Evolutionary conservation across 2,113 vertebrate genomes (phyloP).

Genomic region (Trachemys scripta): DNA sequence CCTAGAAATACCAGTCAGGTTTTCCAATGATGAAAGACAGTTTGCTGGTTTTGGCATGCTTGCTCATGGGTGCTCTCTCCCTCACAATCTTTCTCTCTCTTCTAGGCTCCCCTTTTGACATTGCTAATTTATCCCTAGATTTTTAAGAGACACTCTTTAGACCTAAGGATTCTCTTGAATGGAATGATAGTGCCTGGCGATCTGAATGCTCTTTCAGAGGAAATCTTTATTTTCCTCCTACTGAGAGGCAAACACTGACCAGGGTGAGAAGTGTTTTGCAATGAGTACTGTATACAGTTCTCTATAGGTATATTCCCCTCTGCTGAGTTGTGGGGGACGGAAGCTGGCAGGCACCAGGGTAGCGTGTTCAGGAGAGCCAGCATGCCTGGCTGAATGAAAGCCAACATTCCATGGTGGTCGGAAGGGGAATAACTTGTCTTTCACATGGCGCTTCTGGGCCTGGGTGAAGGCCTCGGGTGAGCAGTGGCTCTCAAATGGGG

Average conservation of each 20-base stretch:
- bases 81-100: not conserved
- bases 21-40: not conserved
- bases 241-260: too few relatives aligned
- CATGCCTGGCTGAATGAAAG: not conserved
- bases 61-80: too few relatives aligned
- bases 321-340: not conserved
- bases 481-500: not conserved
- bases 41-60: not conserved
- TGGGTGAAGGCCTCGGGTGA: not conserved
- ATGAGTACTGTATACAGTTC: too few relatives aligned
- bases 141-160: not conserved
- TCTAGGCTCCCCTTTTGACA: not conserved
- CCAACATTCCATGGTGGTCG: not conserved
- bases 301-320: not conserved
- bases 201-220: too few relatives aligned
- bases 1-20: not conserved
- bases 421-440: not conserved
- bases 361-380: not conserved
- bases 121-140: not conserved
- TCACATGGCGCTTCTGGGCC: not conserved
- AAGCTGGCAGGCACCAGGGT: not conserved
- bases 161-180: too few relatives aligned
- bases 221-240: too few relatives aligned
- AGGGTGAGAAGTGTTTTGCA: too few relatives aligned
- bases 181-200: too few relatives aligned